phyloP scores from a whole-genome alignment of 2,113 vertebrate species.

The Lagopus muta region DNA sequence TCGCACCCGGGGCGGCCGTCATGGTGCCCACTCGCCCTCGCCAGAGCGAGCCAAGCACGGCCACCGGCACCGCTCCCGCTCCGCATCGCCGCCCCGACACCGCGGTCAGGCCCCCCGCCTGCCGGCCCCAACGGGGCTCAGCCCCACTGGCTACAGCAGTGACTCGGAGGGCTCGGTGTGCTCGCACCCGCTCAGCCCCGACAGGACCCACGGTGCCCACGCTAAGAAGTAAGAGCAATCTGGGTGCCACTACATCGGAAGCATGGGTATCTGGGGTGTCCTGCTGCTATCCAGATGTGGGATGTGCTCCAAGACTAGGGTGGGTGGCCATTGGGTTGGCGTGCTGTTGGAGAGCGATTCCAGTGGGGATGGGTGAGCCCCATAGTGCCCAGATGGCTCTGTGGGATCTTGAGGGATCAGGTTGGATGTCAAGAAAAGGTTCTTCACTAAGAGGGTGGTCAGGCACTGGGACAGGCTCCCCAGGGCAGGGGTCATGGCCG shows the following conservation, averaged over 20 bases:
- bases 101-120: slow-evolving; percentile 77
- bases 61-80: slow-evolving; percentile 74
- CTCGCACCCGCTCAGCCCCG: slow-evolving; percentile 68
- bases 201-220: slow-evolving; percentile 81
- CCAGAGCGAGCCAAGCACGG: slow-evolving; percentile 71
- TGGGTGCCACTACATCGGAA: fast-evolving
- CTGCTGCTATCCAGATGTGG: neutral
- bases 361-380: neutral
- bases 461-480: neutral
- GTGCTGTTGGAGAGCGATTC: neutral
- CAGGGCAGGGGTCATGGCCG: neutral
- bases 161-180: slow-evolving; percentile 85
- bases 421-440: neutral
- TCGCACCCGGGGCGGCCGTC: slow-evolving; percentile 71
- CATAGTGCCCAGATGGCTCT: neutral
- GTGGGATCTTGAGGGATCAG: neutral
- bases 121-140: slow-evolving; percentile 79
- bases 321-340: neutral
- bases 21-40: slow-evolving; percentile 68
- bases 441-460: neutral
- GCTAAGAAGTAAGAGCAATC: slow-evolving; percentile 84
- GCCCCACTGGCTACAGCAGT: slow-evolving; percentile 84
- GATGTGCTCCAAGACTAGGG: neutral
- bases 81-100: slow-evolving; percentile 76
- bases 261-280: neutral